These are phyloP conservation scores for Zaprionus bogoriensis DNA, from an alignment of 2,888 invertebrate species.

Conservation along the genomic window DNA sequence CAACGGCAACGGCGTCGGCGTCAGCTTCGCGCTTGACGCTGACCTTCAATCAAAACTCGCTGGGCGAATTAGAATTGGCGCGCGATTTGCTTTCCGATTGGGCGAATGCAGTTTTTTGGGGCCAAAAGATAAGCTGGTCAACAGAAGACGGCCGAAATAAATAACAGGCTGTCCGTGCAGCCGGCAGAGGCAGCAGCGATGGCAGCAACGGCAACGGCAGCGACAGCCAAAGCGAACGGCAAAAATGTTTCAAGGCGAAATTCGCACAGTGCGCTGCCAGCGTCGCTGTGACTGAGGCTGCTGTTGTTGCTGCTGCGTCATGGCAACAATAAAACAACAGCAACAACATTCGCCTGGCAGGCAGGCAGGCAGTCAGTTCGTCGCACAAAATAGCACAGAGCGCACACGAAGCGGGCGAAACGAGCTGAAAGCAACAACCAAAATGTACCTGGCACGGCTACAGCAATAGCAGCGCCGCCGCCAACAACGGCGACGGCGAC, in stretches of 20 bases:
- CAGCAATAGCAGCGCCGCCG: conserved; percentile 32
- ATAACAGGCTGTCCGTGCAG: conserved; percentile 14
- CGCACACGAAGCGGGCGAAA: conserved; percentile 65
- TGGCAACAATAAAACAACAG: conserved; percentile 45
- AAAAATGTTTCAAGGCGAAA: conserved; percentile 82
- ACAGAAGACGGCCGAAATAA: conserved; percentile 21
- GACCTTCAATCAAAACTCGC: conserved; percentile 69
- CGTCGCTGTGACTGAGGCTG: conserved; percentile 30
- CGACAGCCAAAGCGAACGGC: conserved; percentile 50
- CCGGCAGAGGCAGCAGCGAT: conserved; percentile 18
- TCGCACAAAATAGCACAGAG: conserved; percentile 77
- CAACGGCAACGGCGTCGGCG: conserved; percentile 8
- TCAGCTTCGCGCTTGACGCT: conserved; percentile 33
- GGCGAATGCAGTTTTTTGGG: conserved; percentile 53
- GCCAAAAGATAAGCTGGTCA: conserved; percentile 66
- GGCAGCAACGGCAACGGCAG: conserved; percentile 12
- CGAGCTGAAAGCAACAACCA: conserved; percentile 62
- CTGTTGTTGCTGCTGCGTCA: conserved; percentile 47
- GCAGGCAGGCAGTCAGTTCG: conserved; percentile 58
- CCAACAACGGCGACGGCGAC: conserved; percentile 23
- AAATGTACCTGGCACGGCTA: conserved; percentile 77
- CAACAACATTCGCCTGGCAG: conserved; percentile 58
- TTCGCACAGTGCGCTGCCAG: conserved; percentile 55
- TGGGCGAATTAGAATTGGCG: conserved; percentile 73
- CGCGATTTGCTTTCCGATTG: conserved; percentile 60